phyloP scores from a whole-genome alignment of 1,140 invertebrate species.

The Philaenus spumarius region DNA sequence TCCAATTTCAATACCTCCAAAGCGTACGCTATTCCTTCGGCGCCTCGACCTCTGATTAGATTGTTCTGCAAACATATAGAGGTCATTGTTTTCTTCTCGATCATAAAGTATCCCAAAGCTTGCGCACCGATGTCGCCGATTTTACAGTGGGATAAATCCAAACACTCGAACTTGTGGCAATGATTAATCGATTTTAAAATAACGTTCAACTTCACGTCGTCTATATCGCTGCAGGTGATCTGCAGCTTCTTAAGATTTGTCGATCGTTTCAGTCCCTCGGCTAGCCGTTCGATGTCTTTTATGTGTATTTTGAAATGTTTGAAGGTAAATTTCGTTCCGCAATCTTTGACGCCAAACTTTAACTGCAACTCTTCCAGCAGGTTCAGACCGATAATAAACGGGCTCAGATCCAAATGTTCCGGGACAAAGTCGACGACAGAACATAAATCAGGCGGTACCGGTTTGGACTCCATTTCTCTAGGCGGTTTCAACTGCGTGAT shows the following conservation, averaged over 20 bases:
- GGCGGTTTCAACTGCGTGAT: constrained; percentile 35
- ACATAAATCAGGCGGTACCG: background rate
- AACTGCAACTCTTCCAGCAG: constrained; percentile 9
- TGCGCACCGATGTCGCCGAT: constrained; percentile 36
- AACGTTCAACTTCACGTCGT: constrained; percentile 32
- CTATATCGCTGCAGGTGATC: constrained; percentile 32
- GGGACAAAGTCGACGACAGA: background rate
- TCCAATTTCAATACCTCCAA: too few species aligned
- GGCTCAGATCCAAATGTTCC: constrained; percentile 11
- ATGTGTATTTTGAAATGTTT: constrained; percentile 6
- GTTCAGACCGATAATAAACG: background rate
- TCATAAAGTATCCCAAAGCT: constrained; percentile 34
- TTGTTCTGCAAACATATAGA: constrained; percentile 35
- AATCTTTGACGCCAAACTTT: constrained; percentile 11
- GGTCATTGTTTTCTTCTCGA: constrained; percentile 30
- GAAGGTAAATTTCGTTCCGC: constrained; percentile 8
- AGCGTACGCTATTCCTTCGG: constrained; percentile 29
- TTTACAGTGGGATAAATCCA: constrained; percentile 37
- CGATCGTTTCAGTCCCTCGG: constrained; percentile 31
- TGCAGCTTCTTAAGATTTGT: constrained; percentile 31
- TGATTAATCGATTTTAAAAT: constrained; percentile 34
- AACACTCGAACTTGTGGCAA: constrained; percentile 30
- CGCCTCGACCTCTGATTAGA: constrained; percentile 30
- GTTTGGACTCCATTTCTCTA: constrained; percentile 15
- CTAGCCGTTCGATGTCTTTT: constrained; percentile 26